Evolutionary conservation across 1,140 invertebrate genomes (phyloP).

Genomic region (Fopius arisanus): DNA sequence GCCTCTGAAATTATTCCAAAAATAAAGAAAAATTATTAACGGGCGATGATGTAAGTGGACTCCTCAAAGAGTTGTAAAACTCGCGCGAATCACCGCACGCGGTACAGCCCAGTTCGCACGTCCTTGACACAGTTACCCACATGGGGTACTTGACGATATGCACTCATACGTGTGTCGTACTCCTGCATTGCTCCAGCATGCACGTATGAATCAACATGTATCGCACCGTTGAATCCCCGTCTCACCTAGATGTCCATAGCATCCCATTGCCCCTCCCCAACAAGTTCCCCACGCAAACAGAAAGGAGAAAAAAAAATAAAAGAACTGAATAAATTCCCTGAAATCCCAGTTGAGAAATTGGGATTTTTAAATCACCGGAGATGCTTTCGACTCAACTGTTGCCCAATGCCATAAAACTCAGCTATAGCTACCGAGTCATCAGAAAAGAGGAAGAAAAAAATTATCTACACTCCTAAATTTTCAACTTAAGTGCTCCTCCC

Average conservation of each 20-base stretch:
- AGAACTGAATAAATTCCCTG: neutral
- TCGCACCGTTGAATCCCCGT: neutral
- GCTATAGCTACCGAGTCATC: neutral
- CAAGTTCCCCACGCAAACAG: neutral
- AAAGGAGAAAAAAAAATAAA: neutral
- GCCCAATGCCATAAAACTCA: neutral
- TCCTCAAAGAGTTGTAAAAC: neutral
- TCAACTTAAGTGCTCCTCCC: neutral
- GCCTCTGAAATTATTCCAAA: neutral
- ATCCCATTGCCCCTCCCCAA: neutral
- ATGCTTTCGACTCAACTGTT: slow-evolving; percentile 5
- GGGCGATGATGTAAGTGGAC: neutral
- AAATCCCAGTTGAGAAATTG: slow-evolving; percentile 2
- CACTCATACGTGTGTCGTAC: neutral
- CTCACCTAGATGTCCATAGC: neutral
- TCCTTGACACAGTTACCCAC: slow-evolving; percentile 38
- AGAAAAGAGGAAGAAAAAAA: neutral
- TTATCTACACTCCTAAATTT: neutral
- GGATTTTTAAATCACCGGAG: neutral
- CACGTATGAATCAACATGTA: slow-evolving; percentile 10
- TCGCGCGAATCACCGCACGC: neutral
- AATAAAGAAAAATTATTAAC: slow-evolving; percentile 1
- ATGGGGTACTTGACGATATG: slow-evolving; percentile 28
- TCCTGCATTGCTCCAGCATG: slow-evolving; percentile 17
- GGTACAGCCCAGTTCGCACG: slow-evolving; percentile 34